phyloP scores from a whole-genome alignment of 2,113 vertebrate species.

The Diadophis punctatus region DNA sequence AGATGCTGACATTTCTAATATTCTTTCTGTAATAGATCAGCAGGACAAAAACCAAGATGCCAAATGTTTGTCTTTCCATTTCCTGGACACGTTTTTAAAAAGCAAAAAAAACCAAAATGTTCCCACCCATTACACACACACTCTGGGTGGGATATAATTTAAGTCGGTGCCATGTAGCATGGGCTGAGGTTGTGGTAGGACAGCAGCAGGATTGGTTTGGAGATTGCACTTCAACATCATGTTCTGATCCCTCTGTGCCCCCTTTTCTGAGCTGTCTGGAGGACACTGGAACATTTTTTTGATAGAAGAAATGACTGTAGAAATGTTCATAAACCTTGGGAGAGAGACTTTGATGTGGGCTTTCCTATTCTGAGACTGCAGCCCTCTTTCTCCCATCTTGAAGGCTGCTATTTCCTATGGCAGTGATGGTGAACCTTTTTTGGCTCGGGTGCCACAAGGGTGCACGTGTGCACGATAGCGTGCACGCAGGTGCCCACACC shows the following conservation, averaged over 20 bases:
- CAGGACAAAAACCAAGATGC: not conserved
- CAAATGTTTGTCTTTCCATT: not conserved
- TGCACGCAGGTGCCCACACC: no score
- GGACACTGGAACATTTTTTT: not conserved
- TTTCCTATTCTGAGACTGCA: not conserved
- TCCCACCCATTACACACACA: not conserved
- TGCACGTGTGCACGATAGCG: no score
- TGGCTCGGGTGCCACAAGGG: no score
- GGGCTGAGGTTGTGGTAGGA: not conserved
- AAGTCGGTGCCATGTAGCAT: not conserved
- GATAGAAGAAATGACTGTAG: not conserved
- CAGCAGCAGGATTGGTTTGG: not conserved
- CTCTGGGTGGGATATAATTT: not conserved
- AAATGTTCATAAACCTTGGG: not conserved
- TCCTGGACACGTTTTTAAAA: not conserved
- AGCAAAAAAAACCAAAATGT: not conserved
- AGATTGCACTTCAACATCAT: not conserved
- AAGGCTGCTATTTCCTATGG: not conserved
- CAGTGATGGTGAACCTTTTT: no score
- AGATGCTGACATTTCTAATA: not conserved
- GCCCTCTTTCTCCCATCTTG: not conserved
- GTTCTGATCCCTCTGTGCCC: not conserved
- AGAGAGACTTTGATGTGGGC: not conserved
- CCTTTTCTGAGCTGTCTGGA: not conserved
- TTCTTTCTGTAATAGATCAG: not conserved